Conservation (phyloP, 2,113 vertebrate species). For the Bufo bufo region DNA sequence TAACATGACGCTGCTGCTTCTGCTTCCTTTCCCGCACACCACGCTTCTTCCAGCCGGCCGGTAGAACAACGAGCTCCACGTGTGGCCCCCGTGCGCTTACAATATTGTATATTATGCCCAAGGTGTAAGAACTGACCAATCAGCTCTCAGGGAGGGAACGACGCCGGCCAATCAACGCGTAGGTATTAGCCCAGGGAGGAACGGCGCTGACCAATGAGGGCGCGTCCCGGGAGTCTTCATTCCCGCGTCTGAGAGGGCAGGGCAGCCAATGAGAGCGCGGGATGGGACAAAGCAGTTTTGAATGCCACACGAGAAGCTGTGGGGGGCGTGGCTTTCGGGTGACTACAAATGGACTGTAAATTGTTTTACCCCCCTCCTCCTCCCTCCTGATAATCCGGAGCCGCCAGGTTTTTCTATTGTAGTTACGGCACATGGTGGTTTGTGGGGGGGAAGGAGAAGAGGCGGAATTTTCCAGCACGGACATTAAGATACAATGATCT, state of each 20-base stretch:
- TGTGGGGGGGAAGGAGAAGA: not conserved
- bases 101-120: constrained; percentile 27
- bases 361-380: not conserved
- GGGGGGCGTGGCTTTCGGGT: not conserved
- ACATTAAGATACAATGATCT: not conserved
- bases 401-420: not conserved
- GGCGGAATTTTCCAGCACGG: not conserved
- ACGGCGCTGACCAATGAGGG: not conserved
- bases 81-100: constrained; percentile 14
- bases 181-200: not conserved
- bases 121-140: constrained; percentile 10
- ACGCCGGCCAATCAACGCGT: constrained; percentile 7
- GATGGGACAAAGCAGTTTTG: constrained; percentile 7
- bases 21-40: not conserved
- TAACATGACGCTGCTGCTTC: constrained; percentile 2
- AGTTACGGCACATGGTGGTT: not conserved
- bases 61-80: constrained; percentile 48
- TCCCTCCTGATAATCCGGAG: too few species aligned
- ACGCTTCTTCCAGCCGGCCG: not conserved
- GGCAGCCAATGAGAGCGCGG: constrained; percentile 40
- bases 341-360: not conserved
- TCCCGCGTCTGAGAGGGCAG: constrained; percentile 23
- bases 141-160: not conserved
- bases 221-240: constrained; percentile 10
- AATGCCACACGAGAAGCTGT: constrained; percentile 9